phyloP scores from a whole-genome alignment of 2,797 vertebrate species.

The Mastacembelus armatus region DNA sequence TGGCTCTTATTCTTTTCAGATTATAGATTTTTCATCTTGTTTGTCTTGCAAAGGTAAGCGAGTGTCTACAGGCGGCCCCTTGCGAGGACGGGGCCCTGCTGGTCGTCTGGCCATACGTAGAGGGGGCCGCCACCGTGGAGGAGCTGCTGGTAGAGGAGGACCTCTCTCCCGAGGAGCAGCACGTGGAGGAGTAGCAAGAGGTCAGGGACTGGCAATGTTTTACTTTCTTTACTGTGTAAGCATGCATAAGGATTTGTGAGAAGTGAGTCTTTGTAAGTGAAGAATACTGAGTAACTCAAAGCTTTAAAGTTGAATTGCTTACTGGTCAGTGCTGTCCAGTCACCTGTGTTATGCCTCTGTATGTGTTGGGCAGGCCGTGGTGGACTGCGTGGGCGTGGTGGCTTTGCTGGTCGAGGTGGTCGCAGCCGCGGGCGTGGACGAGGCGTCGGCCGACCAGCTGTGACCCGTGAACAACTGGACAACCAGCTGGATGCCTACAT shows the following conservation, averaged over 20 bases:
- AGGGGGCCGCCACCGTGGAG: constrained; percentile 87
- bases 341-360: background rate
- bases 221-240: background rate
- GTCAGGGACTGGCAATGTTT: constrained; percentile 62
- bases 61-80: constrained; percentile 81
- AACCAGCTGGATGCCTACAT: constrained; percentile 98
- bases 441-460: constrained; percentile 79
- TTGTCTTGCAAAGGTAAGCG: constrained; percentile 62
- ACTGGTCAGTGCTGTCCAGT: background rate
- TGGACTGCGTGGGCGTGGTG: constrained; percentile 90
- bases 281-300: background rate
- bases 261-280: background rate
- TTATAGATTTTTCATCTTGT: background rate
- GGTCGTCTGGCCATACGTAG: constrained; percentile 88
- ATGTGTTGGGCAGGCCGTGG: constrained; percentile 83
- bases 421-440: constrained; percentile 90
- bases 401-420: constrained; percentile 88
- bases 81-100: constrained; percentile 87
- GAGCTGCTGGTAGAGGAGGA: constrained; percentile 86
- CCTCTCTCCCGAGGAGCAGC: constrained; percentile 82
- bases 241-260: background rate
- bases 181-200: constrained; percentile 88
- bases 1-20: background rate
- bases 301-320: background rate
- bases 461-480: constrained; percentile 96